Conservation (phyloP, 2,113 vertebrate species). For the Ciconia maguari region DNA sequence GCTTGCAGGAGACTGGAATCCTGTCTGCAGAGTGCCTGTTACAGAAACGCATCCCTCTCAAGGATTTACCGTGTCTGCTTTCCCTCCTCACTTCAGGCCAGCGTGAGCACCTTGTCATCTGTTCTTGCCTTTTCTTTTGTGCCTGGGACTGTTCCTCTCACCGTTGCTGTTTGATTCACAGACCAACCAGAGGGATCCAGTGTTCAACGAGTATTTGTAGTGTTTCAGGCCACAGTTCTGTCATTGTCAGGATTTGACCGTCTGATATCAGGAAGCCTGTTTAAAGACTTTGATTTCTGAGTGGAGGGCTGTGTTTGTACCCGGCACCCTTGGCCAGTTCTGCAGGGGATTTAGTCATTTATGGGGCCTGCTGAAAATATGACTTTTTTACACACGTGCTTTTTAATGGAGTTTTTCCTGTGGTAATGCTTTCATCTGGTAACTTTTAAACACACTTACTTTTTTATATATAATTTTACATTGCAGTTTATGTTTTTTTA, state of each 20-base stretch:
- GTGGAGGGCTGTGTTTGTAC: not conserved
- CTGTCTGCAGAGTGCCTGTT: not conserved
- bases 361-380: not conserved
- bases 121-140: not conserved
- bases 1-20: not conserved
- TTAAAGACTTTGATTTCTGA: not conserved
- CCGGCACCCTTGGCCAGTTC: not conserved
- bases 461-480: not conserved
- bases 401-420: not conserved
- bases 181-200: not conserved
- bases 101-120: accelerated
- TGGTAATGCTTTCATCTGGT: not conserved
- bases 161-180: accelerated
- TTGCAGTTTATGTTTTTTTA: not conserved
- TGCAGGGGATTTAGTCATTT: not conserved
- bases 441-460: not conserved
- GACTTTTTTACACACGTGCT: not conserved
- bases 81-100: accelerated
- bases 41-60: accelerated
- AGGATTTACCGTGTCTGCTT: not conserved
- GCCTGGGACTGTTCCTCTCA: not conserved
- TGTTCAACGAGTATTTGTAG: not conserved
- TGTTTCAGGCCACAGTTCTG: not conserved
- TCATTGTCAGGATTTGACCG: accelerated
- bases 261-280: no score